phyloP scores from a whole-genome alignment of 2,113 vertebrate species.

The Oryzias woworae region DNA sequence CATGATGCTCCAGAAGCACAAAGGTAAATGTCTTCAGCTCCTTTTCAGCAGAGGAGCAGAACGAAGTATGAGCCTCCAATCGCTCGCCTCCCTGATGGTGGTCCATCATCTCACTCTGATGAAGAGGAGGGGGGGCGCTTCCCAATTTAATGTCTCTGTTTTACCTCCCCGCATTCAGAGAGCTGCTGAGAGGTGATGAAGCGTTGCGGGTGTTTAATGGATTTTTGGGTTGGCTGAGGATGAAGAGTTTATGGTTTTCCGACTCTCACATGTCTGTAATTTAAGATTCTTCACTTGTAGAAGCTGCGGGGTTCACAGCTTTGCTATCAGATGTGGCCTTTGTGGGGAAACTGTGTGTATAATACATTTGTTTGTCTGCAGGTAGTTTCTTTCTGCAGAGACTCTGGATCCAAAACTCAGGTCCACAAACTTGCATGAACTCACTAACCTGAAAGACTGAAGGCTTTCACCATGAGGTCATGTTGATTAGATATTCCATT shows the following conservation, averaged over 20 bases:
- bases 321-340: no score
- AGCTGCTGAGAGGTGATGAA: constrained; percentile 38
- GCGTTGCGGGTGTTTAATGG: constrained; percentile 50
- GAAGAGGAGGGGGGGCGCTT: constrained; percentile 24
- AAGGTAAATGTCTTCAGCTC: no score
- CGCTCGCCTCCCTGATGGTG: not conserved
- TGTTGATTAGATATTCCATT: no score
- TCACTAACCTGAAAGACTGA: no score
- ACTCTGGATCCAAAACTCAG: no score
- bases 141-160: constrained; percentile 53
- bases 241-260: constrained; percentile 46
- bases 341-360: no score
- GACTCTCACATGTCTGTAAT: constrained; percentile 30
- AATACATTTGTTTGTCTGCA: no score
- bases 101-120: constrained; percentile 31
- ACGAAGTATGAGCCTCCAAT: constrained; percentile 37
- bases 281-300: constrained; percentile 17
- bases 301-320: constrained; percentile 2
- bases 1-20: no score
- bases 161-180: constrained; percentile 54
- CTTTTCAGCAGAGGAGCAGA: constrained; percentile 16
- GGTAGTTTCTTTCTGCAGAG: no score
- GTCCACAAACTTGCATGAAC: no score
- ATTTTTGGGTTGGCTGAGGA: constrained; percentile 44
- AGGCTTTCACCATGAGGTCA: no score